phyloP scores from a whole-genome alignment of 1,140 invertebrate genomes.

The Drosophila carrolli region DNA sequence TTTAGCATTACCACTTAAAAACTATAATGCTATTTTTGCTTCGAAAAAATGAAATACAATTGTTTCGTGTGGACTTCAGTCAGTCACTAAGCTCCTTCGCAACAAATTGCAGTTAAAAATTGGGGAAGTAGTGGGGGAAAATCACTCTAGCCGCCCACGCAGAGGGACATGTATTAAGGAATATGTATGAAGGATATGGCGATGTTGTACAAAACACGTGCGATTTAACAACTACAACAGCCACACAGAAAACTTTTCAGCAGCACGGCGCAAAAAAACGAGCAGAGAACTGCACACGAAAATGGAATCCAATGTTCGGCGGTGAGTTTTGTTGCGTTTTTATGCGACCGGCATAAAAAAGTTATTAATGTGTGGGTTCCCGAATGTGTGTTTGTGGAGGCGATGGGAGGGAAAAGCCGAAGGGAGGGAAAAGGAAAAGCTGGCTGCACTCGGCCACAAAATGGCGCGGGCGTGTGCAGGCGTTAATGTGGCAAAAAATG shows the following conservation, averaged over 20 bases:
- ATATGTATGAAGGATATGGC: constrained; percentile 76
- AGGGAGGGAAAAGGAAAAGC: constrained; percentile 26
- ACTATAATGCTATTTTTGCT: too few species aligned
- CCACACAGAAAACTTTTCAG: constrained; percentile 55
- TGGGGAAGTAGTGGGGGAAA: constrained; percentile 38
- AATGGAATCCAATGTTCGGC: constrained; percentile 71
- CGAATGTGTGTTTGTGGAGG: constrained; percentile 3
- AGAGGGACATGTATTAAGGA: constrained; percentile 65
- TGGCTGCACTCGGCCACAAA: constrained; percentile 51
- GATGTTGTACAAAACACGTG: constrained; percentile 78
- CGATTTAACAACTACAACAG: constrained; percentile 77
- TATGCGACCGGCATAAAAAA: constrained; percentile 77
- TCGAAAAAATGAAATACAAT: background rate
- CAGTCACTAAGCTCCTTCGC: constrained; percentile 63
- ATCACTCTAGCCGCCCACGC: constrained; percentile 51
- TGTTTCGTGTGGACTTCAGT: background rate
- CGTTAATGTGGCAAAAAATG: constrained; percentile 81
- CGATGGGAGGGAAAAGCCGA: background rate
- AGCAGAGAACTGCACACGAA: constrained; percentile 41
- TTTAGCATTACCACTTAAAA: too few species aligned
- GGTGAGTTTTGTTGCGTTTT: constrained; percentile 77
- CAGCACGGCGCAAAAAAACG: constrained; percentile 5
- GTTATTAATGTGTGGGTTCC: constrained; percentile 68
- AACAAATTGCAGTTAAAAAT: constrained; percentile 81
- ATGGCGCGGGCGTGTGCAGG: constrained; percentile 76